phyloP scores from a whole-genome alignment of 2,113 vertebrate genomes.

The Casuarius casuarius region DNA sequence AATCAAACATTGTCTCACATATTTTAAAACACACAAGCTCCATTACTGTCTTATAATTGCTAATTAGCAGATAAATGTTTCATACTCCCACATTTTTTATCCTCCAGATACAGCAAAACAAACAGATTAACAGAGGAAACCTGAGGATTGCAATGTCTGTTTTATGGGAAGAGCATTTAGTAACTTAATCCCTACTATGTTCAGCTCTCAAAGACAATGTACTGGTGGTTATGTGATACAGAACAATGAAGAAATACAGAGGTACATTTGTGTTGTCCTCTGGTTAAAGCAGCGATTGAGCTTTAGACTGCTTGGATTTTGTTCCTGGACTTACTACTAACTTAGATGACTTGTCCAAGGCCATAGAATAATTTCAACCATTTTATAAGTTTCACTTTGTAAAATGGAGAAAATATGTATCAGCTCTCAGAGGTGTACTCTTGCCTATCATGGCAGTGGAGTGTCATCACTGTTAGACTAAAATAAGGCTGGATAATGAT shows the following conservation, averaged over 20 bases:
- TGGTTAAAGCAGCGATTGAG: not conserved
- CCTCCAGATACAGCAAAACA: constrained; percentile 57
- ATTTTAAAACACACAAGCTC: constrained; percentile 10
- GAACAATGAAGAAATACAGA: not conserved
- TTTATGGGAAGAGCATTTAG: constrained; percentile 59
- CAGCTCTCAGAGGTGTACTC: not conserved
- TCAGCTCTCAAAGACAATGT: not conserved
- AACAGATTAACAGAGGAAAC: constrained; percentile 60
- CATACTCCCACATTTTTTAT: constrained; percentile 64
- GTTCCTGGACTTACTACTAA: not conserved
- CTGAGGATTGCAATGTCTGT: constrained; percentile 46
- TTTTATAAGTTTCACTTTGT: not conserved
- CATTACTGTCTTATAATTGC: constrained; percentile 41
- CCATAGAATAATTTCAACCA: not conserved
- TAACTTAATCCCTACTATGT: not conserved
- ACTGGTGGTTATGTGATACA: not conserved
- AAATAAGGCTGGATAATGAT: not conserved
- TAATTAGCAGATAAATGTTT: constrained; percentile 63
- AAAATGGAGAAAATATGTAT: not conserved
- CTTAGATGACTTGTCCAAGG: not conserved
- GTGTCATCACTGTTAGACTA: not conserved
- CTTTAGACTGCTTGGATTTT: not conserved
- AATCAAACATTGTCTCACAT: not conserved
- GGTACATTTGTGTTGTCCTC: not conserved
- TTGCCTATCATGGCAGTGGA: not conserved